These are phyloP conservation scores for Heterodera filipjevi DNA, from an alignment of 2,888 invertebrate genomes.

Conservation along the genomic window DNA sequence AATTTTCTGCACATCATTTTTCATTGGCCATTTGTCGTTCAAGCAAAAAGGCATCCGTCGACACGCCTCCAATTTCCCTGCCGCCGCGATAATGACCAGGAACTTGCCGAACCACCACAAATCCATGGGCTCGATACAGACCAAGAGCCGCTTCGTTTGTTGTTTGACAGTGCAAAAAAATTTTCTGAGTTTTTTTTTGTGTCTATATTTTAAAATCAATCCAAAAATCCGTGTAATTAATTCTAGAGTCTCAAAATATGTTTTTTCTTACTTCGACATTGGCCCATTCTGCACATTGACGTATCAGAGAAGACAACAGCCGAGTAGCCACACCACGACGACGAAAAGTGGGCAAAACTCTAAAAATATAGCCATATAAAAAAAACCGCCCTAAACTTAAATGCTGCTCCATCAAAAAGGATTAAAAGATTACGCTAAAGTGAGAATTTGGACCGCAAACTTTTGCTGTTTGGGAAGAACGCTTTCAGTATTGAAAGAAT, in stretches of 20 bases:
- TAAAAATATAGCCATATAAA: neutral
- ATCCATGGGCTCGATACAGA: conserved; percentile 11
- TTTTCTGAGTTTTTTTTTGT: too few species aligned
- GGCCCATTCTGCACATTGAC: conserved; percentile 84
- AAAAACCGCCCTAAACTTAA: neutral
- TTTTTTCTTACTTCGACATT: conserved; percentile 32
- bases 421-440: conserved; percentile 15
- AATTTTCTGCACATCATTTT: neutral
- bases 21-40: neutral
- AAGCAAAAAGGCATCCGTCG: conserved; percentile 18
- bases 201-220: too few species aligned
- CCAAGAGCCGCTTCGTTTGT: conserved; percentile 11
- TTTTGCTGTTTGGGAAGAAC: neutral
- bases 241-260: too few species aligned
- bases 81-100: neutral
- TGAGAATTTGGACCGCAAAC: conserved; percentile 18
- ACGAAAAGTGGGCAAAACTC: conserved; percentile 30
- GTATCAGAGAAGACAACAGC: conserved; percentile 95
- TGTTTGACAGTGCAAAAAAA: conserved; percentile 22
- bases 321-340: conserved; percentile 70
- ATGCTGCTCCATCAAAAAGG: neutral
- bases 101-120: neutral
- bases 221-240: too few species aligned
- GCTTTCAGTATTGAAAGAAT: neutral
- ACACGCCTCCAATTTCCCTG: neutral